Evolutionary conservation across 2,797 vertebrate species (phyloP).

Genomic region (Sphenodon punctatus): DNA sequence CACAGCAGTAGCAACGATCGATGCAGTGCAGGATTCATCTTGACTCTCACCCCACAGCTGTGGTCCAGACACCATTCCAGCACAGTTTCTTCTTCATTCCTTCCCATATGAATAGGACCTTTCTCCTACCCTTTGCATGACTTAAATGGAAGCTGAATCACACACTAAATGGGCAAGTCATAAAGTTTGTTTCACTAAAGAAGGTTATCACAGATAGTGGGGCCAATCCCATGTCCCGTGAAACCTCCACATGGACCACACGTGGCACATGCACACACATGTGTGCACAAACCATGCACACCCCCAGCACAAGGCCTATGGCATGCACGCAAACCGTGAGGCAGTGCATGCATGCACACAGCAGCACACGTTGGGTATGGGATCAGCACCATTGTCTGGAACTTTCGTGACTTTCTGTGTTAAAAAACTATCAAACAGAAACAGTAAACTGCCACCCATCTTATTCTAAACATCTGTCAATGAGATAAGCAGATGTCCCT

Average conservation of each 20-base stretch:
- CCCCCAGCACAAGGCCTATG: no score
- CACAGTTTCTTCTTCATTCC: background rate
- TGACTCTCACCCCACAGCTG: background rate
- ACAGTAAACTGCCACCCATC: constrained; percentile 5
- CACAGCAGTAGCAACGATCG: no score
- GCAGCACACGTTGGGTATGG: no score
- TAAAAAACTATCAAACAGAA: background rate
- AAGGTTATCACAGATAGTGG: no score
- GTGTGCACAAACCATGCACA: no score
- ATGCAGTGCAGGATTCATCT: no score
- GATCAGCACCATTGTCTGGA: no score
- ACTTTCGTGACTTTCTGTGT: background rate
- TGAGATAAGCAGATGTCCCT: background rate
- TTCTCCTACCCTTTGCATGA: background rate
- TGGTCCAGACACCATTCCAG: background rate
- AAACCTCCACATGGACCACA: no score
- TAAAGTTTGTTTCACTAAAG: background rate
- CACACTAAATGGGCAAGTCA: background rate
- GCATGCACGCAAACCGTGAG: no score
- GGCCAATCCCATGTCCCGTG: no score
- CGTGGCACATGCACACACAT: no score
- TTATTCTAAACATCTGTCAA: background rate
- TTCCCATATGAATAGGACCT: background rate
- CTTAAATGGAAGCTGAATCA: background rate
- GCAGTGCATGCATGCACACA: no score